Conservation (phyloP, 2,888 invertebrate species). For the Achlya flavicornis region DNA sequence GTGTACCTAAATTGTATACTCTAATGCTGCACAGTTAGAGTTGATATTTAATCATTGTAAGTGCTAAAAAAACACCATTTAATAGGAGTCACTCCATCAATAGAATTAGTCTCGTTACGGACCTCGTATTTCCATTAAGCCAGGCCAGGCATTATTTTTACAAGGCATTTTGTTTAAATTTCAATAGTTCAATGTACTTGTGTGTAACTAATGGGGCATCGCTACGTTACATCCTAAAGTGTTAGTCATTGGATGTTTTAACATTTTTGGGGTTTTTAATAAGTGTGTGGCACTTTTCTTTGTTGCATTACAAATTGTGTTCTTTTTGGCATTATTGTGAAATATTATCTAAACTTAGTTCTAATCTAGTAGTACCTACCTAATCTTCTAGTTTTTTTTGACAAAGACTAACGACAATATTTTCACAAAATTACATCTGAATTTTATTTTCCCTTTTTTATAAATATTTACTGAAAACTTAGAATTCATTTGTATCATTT, state of each 20-base stretch:
- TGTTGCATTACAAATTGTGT: not conserved
- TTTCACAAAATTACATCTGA: no score
- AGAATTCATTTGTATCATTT: no score
- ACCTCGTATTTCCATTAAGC: constrained; percentile 33
- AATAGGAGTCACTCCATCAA: not conserved
- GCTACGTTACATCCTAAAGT: not conserved
- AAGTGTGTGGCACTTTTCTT: not conserved
- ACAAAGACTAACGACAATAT: no score
- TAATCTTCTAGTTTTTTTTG: no score
- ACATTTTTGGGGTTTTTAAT: not conserved
- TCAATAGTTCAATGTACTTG: not conserved
- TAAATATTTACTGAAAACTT: no score
- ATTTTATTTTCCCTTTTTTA: no score
- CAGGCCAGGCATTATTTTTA: no score
- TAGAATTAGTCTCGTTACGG: constrained; percentile 13
- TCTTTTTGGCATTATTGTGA: no score
- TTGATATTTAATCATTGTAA: not conserved
- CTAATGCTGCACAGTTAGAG: not conserved
- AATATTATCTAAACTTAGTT: no score
- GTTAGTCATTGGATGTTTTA: not conserved
- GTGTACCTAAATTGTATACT: constrained; percentile 7
- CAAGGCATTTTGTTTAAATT: not conserved
- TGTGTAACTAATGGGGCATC: not conserved
- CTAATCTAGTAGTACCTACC: no score
- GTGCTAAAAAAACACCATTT: not conserved